phyloP scores from a whole-genome alignment of 2,113 vertebrate genomes.

The Phrynosoma blainvillii region DNA sequence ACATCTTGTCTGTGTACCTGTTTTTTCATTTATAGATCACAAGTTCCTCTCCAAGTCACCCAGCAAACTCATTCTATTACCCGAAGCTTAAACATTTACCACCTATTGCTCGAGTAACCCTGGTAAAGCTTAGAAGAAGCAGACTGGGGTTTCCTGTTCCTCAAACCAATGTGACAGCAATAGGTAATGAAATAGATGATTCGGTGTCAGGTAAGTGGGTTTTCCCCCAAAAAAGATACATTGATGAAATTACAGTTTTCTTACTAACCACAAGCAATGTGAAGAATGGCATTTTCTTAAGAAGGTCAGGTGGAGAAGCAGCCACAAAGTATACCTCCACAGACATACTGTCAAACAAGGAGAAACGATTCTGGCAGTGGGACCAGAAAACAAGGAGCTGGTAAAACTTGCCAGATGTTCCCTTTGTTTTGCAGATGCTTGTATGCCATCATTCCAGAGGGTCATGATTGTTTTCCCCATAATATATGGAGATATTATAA shows the following conservation, averaged over 20 bases:
- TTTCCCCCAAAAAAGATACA: background rate
- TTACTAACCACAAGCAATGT: background rate
- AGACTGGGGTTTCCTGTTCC: slow-evolving; percentile 79
- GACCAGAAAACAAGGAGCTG: slow-evolving; percentile 14
- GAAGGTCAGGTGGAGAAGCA: slow-evolving; percentile 3
- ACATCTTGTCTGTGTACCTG: background rate
- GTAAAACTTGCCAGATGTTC: background rate
- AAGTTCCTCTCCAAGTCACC: slow-evolving; percentile 91
- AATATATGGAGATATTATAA: background rate
- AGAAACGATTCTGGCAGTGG: background rate
- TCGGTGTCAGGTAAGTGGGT: slow-evolving; percentile 82
- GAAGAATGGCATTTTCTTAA: background rate
- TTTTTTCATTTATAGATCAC: slow-evolving; percentile 83
- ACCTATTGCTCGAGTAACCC: slow-evolving; percentile 87
- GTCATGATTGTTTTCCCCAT: background rate
- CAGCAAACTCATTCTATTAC: slow-evolving; percentile 97
- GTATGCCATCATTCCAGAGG: background rate
- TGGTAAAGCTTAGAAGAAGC: slow-evolving; percentile 87
- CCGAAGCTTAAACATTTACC: slow-evolving; percentile 92
- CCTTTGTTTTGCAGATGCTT: background rate
- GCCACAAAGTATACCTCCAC: background rate
- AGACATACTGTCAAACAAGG: background rate
- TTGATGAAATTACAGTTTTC: background rate
- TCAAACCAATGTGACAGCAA: slow-evolving; percentile 78
- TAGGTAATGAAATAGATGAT: slow-evolving; percentile 87